Base-by-base conservation (phyloP, 2,113 vertebrate genomes). In the Entosphenus tridentatus region DNA sequence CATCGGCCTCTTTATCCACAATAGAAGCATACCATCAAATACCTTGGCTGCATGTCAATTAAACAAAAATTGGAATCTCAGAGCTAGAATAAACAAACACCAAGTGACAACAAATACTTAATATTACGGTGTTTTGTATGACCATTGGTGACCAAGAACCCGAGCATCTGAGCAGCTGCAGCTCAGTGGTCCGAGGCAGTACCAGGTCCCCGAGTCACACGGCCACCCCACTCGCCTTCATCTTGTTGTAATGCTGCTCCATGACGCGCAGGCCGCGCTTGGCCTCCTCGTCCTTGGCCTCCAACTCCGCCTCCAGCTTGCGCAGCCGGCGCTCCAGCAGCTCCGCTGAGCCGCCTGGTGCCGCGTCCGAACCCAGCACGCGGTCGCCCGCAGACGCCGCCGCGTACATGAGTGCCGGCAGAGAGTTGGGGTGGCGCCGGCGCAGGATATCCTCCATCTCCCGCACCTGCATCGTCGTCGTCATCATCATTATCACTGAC, bases 371-470 rank as follows among this genome's bases (percentile, higher is more conserved):
- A 57, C 71, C 59, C 12, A 39, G 39, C 3, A 70, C 71, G 1
- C 67, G 72, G 70, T 76, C 77, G 72, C 77, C 73, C 71, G 80
- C 81, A 18, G 80, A 77, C 56, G 86, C 84, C 14, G 87, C 89
- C 70, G 89, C 88, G 72, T 82, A 80, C 70, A 96, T 90, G 72
- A 93, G 80, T 73, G 90, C 85, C 39, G 88, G 87, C 69, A 93
- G 76, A 18, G 88, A 95, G 79, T 93, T 95, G 71, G 89, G 89
- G 69, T 93, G 81, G 67, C 83, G 81, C 72, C 76, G 78, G 74
- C 78, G 85, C 3, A 93, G 72, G 72, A 89, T 86, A 71, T 85
- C 82, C 80, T 97, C 86, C 83, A 93, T 85, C 79, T 95, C 86
- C 72, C 85, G 91, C 69, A 97, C 85, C 91, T 97, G 72, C 39